phyloP scores from a whole-genome alignment of 2,113 vertebrate species.

The Caracal caracal region DNA sequence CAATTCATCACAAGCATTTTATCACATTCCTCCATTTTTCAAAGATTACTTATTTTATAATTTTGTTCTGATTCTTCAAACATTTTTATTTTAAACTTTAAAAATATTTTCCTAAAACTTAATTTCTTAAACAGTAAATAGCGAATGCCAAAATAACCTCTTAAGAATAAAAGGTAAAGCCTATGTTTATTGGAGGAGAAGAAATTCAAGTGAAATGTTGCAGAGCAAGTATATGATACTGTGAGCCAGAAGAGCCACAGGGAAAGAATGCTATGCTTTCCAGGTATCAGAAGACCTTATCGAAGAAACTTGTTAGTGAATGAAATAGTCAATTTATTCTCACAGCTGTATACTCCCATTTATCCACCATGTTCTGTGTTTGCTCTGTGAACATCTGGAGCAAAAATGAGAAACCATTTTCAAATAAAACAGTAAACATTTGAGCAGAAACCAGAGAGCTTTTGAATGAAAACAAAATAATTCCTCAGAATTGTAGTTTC shows the following conservation, averaged over 20 bases:
- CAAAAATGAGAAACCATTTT: constrained; percentile 76
- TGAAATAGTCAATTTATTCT: constrained; percentile 65
- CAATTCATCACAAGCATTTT: background rate
- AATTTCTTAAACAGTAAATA: background rate
- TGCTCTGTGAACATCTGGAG: constrained; percentile 83
- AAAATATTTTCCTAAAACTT: background rate
- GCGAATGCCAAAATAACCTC: background rate
- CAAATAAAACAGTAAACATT: constrained; percentile 77
- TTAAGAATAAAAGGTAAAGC: background rate
- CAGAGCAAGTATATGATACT: background rate
- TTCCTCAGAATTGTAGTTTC: constrained; percentile 67
- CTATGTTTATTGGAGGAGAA: background rate
- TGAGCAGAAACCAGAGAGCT: constrained; percentile 73
- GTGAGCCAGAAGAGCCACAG: background rate
- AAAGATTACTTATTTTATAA: background rate
- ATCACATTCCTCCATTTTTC: background rate
- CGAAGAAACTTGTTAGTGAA: constrained; percentile 61
- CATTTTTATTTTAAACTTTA: background rate
- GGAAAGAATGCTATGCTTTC: constrained; percentile 41
- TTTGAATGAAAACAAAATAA: constrained; percentile 80
- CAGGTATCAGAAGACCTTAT: constrained; percentile 65
- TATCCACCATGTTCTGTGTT: constrained; percentile 63
- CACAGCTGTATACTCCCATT: constrained; percentile 70
- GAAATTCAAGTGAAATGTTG: background rate
- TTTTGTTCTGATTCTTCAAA: background rate